Base-by-base conservation (phyloP, 2,888 invertebrate species). In the Endomychus coccineus region DNA sequence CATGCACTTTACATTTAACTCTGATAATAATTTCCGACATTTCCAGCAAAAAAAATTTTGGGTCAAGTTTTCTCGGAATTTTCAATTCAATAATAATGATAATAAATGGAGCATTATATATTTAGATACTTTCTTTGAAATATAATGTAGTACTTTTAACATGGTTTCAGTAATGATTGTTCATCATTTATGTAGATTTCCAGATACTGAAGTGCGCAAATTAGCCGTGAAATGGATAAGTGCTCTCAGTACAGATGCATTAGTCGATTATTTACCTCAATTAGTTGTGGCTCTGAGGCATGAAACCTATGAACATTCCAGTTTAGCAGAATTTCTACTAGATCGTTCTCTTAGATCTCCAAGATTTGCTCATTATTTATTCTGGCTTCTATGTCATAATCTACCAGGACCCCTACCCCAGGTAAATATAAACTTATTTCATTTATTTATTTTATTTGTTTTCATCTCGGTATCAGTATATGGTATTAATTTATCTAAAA, bases 251-350 rank as follows among this genome's bases (percentile, higher is more conserved):
- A 84, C 83, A 52, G 95, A 95, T 62, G 90, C 91, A 55, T 67
- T 98, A 24, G 83, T 88, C 19, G 87, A 92, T 58, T 88, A 89
- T 61, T 68, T 97, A 53, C 96, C 97, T 1, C 97, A 98, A 59
- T 71, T 97, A 7, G 80, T 94, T 25, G 91, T 95, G 68, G 95
- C 83, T 43, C 69, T 89, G 54, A 88, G 86, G 49, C 88, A 82
- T 64, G 94, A 88, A 70, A 91, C 85, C 1, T 91, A 89, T 58
- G 92, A 95, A 61, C 80, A 86, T 27, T 92, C 92, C 9, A 77
- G 89, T 0, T 71, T 96, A 35, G 86, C 92, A 1, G 71, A 75
- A 49, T 82, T 92, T 54, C 68, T 94, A 30, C 65, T 94, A 12
- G 83, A 89, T 43, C 78, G 90, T 42, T 81, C 94, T 0, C 70